Base-by-base conservation (phyloP, 2,113 vertebrate genomes). In the Heterotis niloticus region DNA sequence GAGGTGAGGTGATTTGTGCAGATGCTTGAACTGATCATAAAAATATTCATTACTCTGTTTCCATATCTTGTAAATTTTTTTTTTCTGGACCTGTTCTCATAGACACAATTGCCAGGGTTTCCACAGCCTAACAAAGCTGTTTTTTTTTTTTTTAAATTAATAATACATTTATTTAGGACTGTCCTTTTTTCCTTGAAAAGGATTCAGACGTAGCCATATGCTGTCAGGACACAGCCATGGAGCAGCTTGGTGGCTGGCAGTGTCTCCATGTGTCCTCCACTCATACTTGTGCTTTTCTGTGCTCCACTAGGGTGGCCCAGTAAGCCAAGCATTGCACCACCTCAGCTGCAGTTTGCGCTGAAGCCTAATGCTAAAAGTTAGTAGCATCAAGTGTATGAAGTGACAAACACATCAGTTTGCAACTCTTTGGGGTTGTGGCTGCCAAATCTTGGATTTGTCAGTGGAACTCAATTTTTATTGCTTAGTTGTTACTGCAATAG, bases 161-260 rank as follows among this genome's bases (percentile, higher is more conserved):
- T 75, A 64, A 75, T 62, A 64, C 24, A 62, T 75, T 56, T 26
- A n/a, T 56, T 74, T 74, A 57, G 71, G 71, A 74, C n/a, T 23
- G 54, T 57, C 57, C 24, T 74, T 72, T n/a, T 23, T 72, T 72
- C 57, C 71, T 57, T 74, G 24, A 74, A 29, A 59, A 74, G 2
- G 14, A 14, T 62, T 57, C 52, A 59, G 5, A 7, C 34, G 7
- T 7, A 5, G 23, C 16, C n/a, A n/a, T 24, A n/a, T 74, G 24
- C 52, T 56, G 51, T 74, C 51, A 74, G 71, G 1, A 24, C 10
- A 24, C 23, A 44, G 34, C 7, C 34, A n/a, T n/a, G 34, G 34
- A 44, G 34, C 34, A 44, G 34, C 34, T 72, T 54, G 9, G 51
- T 70, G n/a, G 12, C 5, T 23, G 9, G n/a, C 67, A 12, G 17